These are phyloP conservation scores for Melopsittacus undulatus DNA, from an alignment of 2,797 vertebrate genomes.

Conservation along the genomic window DNA sequence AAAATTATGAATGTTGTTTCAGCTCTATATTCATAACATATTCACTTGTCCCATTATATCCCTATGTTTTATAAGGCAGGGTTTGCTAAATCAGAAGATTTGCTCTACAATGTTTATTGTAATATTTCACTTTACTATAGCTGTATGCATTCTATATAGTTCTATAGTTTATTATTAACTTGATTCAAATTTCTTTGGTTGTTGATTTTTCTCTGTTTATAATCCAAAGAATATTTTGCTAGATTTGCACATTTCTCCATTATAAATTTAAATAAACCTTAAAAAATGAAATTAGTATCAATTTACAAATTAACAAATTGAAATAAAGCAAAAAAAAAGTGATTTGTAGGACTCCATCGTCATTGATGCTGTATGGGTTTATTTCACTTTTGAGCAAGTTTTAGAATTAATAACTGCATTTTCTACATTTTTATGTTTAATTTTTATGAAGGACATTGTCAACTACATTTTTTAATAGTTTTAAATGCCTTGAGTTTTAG, in stretches of 20 bases:
- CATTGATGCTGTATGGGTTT: conserved; percentile 49
- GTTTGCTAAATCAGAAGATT: conserved; percentile 65
- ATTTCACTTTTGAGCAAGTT: conserved; percentile 44
- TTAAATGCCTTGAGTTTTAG: conserved; percentile 73
- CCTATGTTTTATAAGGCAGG: conserved; percentile 64
- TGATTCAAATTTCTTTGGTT: conserved; percentile 47
- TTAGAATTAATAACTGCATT: conserved; percentile 65
- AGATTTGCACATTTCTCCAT: conserved; percentile 77
- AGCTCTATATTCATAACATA: conserved; percentile 54
- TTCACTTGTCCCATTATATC: conserved; percentile 50
- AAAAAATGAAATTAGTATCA: conserved; percentile 43
- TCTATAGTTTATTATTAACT: conserved; percentile 68
- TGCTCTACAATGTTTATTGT: conserved; percentile 57
- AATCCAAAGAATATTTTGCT: conserved; percentile 82
- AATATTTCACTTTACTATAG: conserved; percentile 64
- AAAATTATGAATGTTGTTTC: conserved; percentile 52
- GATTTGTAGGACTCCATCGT: conserved; percentile 36
- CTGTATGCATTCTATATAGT: conserved; percentile 56
- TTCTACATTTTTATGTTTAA: conserved; percentile 72
- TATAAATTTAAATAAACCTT: conserved; percentile 70
- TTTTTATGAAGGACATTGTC: conserved; percentile 61
- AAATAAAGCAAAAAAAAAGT: conserved; percentile 28
- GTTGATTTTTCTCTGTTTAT: conserved; percentile 74
- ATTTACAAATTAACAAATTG: conserved; percentile 55
- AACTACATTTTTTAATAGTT: conserved; percentile 71